A percentile compares a stretch with the other conserved stretches of the same genome.
Conservation (phyloP, 2,888 invertebrate genomes). For the Eupithecia pulchellata region DNA sequence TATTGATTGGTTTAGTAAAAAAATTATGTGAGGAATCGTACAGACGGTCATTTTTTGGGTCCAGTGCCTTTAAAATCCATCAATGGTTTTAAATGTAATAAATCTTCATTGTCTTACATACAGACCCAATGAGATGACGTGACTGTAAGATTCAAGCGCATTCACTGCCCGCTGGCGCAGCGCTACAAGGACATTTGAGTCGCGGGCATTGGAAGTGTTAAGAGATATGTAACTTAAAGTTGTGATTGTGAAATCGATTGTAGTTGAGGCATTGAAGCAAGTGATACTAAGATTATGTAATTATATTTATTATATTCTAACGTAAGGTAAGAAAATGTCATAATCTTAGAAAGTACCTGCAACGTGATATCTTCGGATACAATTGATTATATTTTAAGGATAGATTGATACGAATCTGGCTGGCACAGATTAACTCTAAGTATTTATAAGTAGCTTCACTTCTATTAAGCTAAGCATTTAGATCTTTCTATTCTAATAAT, state of each 20-base stretch:
- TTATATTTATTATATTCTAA: slow-evolving; percentile 14
- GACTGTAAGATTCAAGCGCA: background rate
- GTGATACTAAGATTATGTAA: slow-evolving; percentile 29
- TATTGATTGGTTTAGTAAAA: background rate
- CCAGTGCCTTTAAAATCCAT: background rate
- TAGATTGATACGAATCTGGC: slow-evolving; percentile 52
- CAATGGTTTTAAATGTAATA: background rate
- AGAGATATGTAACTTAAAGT: slow-evolving; percentile 1
- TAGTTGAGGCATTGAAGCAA: slow-evolving; percentile 13
- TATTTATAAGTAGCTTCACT: slow-evolving; percentile 34
- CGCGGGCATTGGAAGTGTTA: too few species aligned
- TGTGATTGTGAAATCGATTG: slow-evolving; percentile 12
- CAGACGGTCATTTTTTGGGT: background rate
- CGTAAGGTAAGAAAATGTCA: background rate
- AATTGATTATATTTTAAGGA: slow-evolving; percentile 11
- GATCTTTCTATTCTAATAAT: slow-evolving; percentile 34
- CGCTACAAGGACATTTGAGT: too few species aligned
- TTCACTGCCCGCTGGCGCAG: too few species aligned
- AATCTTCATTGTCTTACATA: background rate
- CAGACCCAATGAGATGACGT: background rate
- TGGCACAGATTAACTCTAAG: slow-evolving; percentile 56
- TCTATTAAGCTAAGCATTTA: slow-evolving; percentile 42
- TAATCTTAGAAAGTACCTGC: slow-evolving; percentile 14
- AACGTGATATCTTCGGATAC: slow-evolving; percentile 25
- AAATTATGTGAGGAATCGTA: background rate